Evolutionary conservation across 1,140 invertebrate species (phyloP).

Genomic region (Psilanteris sp.): DNA sequence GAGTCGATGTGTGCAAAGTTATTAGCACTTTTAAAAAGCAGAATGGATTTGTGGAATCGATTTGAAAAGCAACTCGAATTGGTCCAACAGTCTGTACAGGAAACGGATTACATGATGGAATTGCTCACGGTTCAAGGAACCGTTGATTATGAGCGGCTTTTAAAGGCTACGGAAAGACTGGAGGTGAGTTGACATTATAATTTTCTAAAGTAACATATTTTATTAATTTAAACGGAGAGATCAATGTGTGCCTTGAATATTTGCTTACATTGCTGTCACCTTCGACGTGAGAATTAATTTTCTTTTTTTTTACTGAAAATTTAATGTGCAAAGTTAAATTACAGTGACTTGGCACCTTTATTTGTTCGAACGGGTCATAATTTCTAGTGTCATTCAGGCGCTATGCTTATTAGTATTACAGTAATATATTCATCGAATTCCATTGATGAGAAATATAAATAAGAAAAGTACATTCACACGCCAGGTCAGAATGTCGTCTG

Average conservation of each 20-base stretch:
- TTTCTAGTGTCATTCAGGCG: neutral
- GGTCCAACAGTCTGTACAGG: slow-evolving; percentile 88
- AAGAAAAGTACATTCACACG: too few relatives aligned
- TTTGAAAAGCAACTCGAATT: slow-evolving; percentile 88
- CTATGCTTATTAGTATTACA: neutral
- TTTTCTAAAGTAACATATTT: too few relatives aligned
- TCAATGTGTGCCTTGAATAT: too few relatives aligned
- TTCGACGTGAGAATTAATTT: too few relatives aligned
- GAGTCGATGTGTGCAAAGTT: slow-evolving; percentile 85
- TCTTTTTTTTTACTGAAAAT: too few relatives aligned
- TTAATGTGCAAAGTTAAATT: too few relatives aligned
- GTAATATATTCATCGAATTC: too few relatives aligned
- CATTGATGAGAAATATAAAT: too few relatives aligned
- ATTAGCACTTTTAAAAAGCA: slow-evolving; percentile 82
- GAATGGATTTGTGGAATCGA: slow-evolving; percentile 85
- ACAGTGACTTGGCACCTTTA: slow-evolving; percentile 6
- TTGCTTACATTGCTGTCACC: too few relatives aligned
- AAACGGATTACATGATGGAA: slow-evolving; percentile 92
- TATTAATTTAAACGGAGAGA: neutral
- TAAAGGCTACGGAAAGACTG: slow-evolving; percentile 88
- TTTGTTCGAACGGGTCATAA: slow-evolving; percentile 5
- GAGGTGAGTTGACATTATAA: slow-evolving; percentile 82
- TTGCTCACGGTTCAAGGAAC: slow-evolving; percentile 88
- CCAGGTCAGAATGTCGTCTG: too few relatives aligned
- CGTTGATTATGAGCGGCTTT: slow-evolving; percentile 88